Evolutionary conservation across 2,113 vertebrate species (phyloP), one percentile per base, ranked within the genome.

Genomic region (Scophthalmus maximus): DNA sequence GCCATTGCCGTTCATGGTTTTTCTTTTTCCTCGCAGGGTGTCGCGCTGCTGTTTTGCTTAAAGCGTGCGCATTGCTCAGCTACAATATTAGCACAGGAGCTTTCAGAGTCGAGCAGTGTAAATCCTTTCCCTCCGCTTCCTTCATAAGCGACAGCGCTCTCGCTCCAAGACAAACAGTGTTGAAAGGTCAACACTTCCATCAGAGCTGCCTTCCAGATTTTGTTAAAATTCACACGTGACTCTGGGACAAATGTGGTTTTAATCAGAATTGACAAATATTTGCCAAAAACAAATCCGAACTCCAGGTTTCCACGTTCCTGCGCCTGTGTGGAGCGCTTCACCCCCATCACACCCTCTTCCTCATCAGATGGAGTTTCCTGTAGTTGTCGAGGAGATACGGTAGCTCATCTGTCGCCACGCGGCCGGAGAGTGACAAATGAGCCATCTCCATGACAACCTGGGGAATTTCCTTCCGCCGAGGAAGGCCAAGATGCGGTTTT

Each of bases 1-100:
- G 73, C 79, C 83, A 57, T 66, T 86, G 76, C 59, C 17, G 3
- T 79, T 63, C 10, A 60, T 50, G 61, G 83, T 83, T 89, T 84
- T 81, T 68, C 71, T 79, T 87, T 71, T 58, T 55, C 69, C 68
- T 72, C 30, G 36, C 49, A 76, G 81, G 65, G 73, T 74, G 61
- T 68, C 68, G 10, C 23, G 60, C 68, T 72, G 68, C 77, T 87
- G 73, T 76, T 82, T 70, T 80, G 67, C 46, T 53, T 40, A 61
- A 50, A 72, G 75, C 42, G 52, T 68, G 73, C 72, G 55, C 34
- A 34, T 53, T 27, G 42, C 50, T 44, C 38, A 62, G 59, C 20
- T 66, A 38, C 65, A 55, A 46, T 58, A 73, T 69, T 68, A 75
- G 66, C 58, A 56, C 52, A 56, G 46, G 36, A 63, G 68, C 59